These are phyloP conservation scores for Hydroisotoma schaefferi DNA, from an alignment of 2,888 invertebrate species.

Conservation along the genomic window DNA sequence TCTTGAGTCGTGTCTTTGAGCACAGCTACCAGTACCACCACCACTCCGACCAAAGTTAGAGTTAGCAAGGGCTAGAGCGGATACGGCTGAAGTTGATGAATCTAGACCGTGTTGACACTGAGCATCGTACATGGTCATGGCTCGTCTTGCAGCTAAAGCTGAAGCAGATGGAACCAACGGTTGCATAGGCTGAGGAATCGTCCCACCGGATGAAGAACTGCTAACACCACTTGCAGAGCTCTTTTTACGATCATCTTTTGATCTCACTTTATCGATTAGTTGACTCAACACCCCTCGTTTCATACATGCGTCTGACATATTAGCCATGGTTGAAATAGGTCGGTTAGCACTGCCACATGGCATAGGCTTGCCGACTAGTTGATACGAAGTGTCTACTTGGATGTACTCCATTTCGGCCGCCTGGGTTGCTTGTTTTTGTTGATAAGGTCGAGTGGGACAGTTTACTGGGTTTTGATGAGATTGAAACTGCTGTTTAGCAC, in stretches of 20 bases:
- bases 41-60: constrained; percentile 7
- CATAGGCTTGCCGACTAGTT: constrained; percentile 2
- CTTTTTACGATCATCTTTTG: constrained; percentile 48
- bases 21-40: constrained; percentile 2
- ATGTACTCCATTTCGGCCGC: constrained; percentile 45
- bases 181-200: constrained; percentile 25
- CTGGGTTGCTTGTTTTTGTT: constrained; percentile 13
- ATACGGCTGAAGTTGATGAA: constrained; percentile 45
- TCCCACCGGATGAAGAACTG: constrained; percentile 39
- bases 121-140: constrained; percentile 45
- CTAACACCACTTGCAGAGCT: constrained; percentile 43
- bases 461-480: neutral
- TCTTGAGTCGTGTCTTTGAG: constrained; percentile 35
- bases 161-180: constrained; percentile 34
- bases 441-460: neutral
- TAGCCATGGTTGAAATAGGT: neutral
- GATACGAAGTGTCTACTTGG: constrained; percentile 46
- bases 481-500: constrained; percentile 12
- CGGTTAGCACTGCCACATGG: neutral
- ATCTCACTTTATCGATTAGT: constrained; percentile 58
- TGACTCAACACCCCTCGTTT: constrained; percentile 57
- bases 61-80: constrained; percentile 32
- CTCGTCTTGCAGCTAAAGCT: constrained; percentile 34
- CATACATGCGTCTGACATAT: constrained; percentile 8
- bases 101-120: constrained; percentile 47